These are phyloP conservation scores for Phrynocephalus guinanensis DNA, from an alignment of 2,797 vertebrate species.

Conservation along the genomic window DNA sequence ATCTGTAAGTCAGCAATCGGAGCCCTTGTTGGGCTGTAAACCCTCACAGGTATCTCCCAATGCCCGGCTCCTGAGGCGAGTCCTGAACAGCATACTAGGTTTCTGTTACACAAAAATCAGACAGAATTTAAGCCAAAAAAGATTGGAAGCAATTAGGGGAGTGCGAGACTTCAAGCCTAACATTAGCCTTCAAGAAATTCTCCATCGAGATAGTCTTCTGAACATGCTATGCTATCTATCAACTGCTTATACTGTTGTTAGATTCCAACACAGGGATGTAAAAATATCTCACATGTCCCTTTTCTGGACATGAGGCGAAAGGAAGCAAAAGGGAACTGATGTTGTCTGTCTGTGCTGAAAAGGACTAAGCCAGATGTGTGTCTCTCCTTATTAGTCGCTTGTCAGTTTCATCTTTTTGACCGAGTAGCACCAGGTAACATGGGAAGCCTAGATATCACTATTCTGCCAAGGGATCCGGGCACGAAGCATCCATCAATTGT, in stretches of 20 bases:
- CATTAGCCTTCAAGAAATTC: slow-evolving; percentile 8
- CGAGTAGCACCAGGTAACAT: neutral
- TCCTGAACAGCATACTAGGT: neutral
- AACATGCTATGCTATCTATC: neutral
- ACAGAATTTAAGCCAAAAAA: neutral
- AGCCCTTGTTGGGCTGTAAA: neutral
- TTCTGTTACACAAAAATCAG: neutral
- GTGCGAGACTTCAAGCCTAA: neutral
- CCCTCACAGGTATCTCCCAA: neutral
- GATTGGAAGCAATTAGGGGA: neutral
- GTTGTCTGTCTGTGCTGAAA: accelerated
- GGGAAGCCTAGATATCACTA: slow-evolving; percentile 21
- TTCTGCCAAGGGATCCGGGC: slow-evolving; percentile 16
- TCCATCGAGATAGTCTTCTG: neutral
- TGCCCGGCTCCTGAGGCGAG: neutral
- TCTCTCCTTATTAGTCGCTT: neutral
- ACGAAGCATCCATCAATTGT: slow-evolving; percentile 37
- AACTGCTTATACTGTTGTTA: neutral
- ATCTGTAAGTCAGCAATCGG: neutral
- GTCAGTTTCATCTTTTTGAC: neutral
- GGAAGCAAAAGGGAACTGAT: neutral
- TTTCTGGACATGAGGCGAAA: accelerated
- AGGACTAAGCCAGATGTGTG: accelerated
- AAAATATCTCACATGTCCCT: neutral
- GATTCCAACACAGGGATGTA: neutral